These are phyloP conservation scores for Camponotus pennsylvanicus DNA, from an alignment of 1,140 invertebrate genomes.

Conservation along the genomic window DNA sequence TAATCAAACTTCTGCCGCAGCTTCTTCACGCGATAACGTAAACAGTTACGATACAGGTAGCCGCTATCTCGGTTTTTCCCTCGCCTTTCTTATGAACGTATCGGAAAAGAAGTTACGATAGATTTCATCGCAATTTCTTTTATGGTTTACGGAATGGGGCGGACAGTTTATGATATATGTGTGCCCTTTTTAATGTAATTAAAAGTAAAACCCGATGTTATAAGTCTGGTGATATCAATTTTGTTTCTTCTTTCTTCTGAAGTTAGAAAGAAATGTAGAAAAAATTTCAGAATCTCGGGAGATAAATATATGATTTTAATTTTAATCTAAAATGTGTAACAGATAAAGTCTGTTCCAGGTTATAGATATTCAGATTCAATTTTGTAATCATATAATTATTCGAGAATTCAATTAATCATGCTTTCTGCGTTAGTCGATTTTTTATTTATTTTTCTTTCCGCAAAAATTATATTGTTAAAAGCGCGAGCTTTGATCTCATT, in stretches of 20 bases:
- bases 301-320: background rate
- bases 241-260: background rate
- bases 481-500: constrained; percentile 8
- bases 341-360: background rate
- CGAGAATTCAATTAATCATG: background rate
- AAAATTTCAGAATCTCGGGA: background rate
- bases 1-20: constrained; percentile 58
- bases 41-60: constrained; percentile 56
- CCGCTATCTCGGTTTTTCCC: constrained; percentile 13
- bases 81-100: constrained; percentile 24
- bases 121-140: constrained; percentile 3
- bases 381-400: background rate
- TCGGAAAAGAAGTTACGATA: background rate
- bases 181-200: background rate
- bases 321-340: background rate
- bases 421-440: background rate
- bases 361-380: background rate
- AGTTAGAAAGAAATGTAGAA: background rate
- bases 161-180: background rate
- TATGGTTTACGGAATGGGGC: background rate
- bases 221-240: background rate
- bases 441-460: background rate
- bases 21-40: constrained; percentile 55
- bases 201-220: background rate
- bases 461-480: constrained; percentile 1